A percentile compares a stretch with the other conserved stretches of the same genome.
Conservation (phyloP, 2,113 vertebrate genomes). For the Tympanuchus pallidicinctus region DNA sequence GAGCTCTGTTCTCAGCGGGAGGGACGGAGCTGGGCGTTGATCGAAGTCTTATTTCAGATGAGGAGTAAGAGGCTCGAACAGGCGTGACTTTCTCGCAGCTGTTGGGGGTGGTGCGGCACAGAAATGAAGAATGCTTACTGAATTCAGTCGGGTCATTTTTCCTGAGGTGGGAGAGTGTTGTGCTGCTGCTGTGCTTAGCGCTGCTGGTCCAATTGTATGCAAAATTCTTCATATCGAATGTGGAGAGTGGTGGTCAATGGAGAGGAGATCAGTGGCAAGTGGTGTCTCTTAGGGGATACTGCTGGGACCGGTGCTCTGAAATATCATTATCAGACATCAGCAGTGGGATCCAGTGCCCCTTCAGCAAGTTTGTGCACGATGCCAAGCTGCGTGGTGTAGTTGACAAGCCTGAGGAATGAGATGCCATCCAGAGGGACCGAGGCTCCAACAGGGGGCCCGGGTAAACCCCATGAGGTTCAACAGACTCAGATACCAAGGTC, state of each 20-base stretch:
- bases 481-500: too few relatives aligned
- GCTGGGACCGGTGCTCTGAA: too few relatives aligned
- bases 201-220: not conserved
- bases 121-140: not conserved
- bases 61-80: not conserved
- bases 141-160: not conserved
- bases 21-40: not conserved
- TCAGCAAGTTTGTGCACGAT: too few relatives aligned
- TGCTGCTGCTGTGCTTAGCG: not conserved
- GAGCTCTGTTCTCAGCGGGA: not conserved
- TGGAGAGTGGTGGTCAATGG: not conserved
- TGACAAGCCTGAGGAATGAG: too few relatives aligned
- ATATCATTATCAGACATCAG: too few relatives aligned
- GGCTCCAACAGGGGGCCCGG: too few relatives aligned
- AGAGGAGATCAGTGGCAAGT: too few relatives aligned
- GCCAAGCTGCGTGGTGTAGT: too few relatives aligned
- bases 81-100: not conserved
- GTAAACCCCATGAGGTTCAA: too few relatives aligned
- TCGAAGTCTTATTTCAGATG: not conserved
- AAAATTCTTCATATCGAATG: not conserved
- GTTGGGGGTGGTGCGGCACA: not conserved
- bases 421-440: too few relatives aligned
- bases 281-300: too few relatives aligned
- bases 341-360: too few relatives aligned
- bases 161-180: not conserved